These are phyloP conservation scores for Tortricodes alternella DNA, from an alignment of 2,888 invertebrate genomes.

Conservation along the genomic window DNA sequence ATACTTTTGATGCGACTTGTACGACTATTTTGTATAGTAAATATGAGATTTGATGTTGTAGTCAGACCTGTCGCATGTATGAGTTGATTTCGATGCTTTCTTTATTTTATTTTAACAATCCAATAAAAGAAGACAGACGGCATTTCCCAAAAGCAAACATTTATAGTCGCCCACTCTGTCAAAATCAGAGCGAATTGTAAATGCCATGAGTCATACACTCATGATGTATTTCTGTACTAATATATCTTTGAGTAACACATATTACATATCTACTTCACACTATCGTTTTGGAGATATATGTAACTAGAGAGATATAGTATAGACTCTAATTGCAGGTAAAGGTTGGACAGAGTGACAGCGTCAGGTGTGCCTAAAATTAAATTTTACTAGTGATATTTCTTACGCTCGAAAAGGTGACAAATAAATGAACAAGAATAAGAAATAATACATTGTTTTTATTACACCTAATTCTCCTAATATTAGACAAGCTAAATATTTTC, in stretches of 20 bases:
- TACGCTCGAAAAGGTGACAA: slow-evolving; percentile 18
- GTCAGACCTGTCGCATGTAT: too few species aligned
- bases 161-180: slow-evolving; percentile 7
- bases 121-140: not conserved
- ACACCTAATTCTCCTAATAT: slow-evolving; percentile 16
- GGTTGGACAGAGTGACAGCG: too few species aligned
- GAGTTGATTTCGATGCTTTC: too few species aligned
- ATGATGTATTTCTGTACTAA: slow-evolving; percentile 18
- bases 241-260: slow-evolving; percentile 4
- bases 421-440: slow-evolving; percentile 28
- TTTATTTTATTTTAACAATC: too few species aligned
- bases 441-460: slow-evolving; percentile 20
- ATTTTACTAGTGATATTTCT: not conserved
- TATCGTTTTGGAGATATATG: not conserved
- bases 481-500: slow-evolving; percentile 19
- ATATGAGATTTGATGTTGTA: too few species aligned
- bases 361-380: not conserved
- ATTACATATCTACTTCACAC: not conserved
- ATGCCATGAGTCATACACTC: slow-evolving; percentile 26
- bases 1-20: too few species aligned
- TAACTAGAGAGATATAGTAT: slow-evolving; percentile 9
- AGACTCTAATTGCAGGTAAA: slow-evolving; percentile 11
- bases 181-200: slow-evolving; percentile 12
- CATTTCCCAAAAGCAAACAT: slow-evolving; percentile 4
- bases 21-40: too few species aligned